Evolutionary conservation across 2,797 vertebrate genomes (phyloP), one percentile per base, ranked within the genome.

Genomic region (Arnoldichthys spilopterus): DNA sequence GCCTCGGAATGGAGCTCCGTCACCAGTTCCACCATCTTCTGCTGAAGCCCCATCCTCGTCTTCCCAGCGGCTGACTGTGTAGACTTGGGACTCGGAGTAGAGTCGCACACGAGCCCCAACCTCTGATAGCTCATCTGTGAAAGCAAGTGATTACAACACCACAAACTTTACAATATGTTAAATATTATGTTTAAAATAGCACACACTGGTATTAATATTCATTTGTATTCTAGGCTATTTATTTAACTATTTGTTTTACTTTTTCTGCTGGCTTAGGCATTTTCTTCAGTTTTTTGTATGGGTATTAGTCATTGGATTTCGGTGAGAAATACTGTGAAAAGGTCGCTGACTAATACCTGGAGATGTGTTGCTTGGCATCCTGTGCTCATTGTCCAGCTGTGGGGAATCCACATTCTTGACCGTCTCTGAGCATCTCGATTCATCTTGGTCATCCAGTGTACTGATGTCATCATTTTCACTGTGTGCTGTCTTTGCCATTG

Each of bases 1-100:
- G 9, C 86, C 85, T 51, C 94, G 90, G 71, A 94, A 94, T 1
- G 83, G 80, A 4, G 83, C 77, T 18, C 92, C 93, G n/a, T 87
- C 89, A 1, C 84, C 85, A 3, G 45, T 28, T 51, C 71, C 82
- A 59, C 82, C 85, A 1, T 83, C 85, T 0, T 87, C 82, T 3
- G 4, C n/a, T 11, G 66, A 63, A 62, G 49, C 45, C 11, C 76
- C 85, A 11, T 87, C 86, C 63, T 86, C 83, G 4, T 86, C 79
- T 22, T 83, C 77, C 74, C 83, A 80, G 49, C 84, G 81, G 69
- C 77, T 82, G 32, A 86, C 81, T 0, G 79, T 85, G 70, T 81
- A 85, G 9, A 84, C 69, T 64, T 78, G 76, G 34, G 86, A 85
- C 54, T 91, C 90, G 0, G 90, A 89, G 49, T 76, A 88, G 79